These are phyloP conservation scores for Pseudomyrmex cubaensis DNA, from an alignment of 1,140 invertebrate genomes.

Conservation along the genomic window DNA sequence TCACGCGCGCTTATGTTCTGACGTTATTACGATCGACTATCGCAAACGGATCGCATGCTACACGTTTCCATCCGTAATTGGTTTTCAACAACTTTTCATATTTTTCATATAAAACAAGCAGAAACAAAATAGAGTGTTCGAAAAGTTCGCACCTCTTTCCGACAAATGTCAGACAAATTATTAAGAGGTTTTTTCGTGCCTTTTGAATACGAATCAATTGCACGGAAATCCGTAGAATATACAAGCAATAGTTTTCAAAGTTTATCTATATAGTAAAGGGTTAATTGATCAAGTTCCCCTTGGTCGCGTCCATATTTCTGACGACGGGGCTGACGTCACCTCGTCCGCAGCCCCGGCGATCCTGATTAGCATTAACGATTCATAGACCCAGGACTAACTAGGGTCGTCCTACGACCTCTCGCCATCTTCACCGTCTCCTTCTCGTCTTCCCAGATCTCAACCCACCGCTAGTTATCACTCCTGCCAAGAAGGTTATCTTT, in stretches of 20 bases:
- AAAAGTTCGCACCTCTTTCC: no score
- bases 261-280: slow-evolving; percentile 76
- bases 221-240: slow-evolving; percentile 29
- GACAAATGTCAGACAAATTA: no score
- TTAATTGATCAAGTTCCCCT: slow-evolving; percentile 80
- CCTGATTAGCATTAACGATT: slow-evolving; percentile 84
- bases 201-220: not conserved
- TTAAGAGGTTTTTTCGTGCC: no score
- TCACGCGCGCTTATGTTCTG: slow-evolving; percentile 52
- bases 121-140: not conserved
- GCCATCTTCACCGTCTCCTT: slow-evolving; percentile 72
- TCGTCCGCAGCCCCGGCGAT: slow-evolving; percentile 75
- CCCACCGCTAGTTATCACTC: slow-evolving; percentile 71
- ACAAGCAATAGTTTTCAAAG: slow-evolving; percentile 57
- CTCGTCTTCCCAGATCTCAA: slow-evolving; percentile 60
- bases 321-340: slow-evolving; percentile 79
- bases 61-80: no score
- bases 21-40: slow-evolving; percentile 50
- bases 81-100: not conserved
- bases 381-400: slow-evolving; percentile 80
- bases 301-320: slow-evolving; percentile 73
- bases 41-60: not conserved
- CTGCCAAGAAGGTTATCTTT: slow-evolving; percentile 77
- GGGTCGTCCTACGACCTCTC: slow-evolving; percentile 78
- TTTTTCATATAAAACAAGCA: not conserved